Evolutionary conservation across 2,888 invertebrate species (phyloP).

Genomic region (Chymomyza fuscimana): DNA sequence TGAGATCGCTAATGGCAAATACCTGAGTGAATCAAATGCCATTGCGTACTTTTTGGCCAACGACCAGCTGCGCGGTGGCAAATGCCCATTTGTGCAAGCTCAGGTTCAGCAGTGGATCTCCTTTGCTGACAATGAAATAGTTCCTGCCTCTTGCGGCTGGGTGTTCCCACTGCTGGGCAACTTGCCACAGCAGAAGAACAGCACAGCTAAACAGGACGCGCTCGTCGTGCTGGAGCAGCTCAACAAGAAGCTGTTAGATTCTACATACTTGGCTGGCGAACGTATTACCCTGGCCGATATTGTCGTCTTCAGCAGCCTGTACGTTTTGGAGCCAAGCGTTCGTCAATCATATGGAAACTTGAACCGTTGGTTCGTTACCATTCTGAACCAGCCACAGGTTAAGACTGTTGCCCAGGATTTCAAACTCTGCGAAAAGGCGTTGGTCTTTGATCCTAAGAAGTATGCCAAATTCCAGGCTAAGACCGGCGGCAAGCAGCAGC

Average conservation of each 20-base stretch:
- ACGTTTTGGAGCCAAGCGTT: slow-evolving; percentile 85
- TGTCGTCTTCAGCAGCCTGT: slow-evolving; percentile 90
- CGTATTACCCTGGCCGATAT: slow-evolving; percentile 97
- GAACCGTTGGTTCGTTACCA: slow-evolving; percentile 95
- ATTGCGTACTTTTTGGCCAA: slow-evolving; percentile 95
- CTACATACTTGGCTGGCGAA: slow-evolving; percentile 97
- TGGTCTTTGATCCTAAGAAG: slow-evolving; percentile 90
- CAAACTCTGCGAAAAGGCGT: slow-evolving; percentile 88
- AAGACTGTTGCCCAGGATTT: slow-evolving; percentile 84
- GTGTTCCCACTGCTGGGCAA: slow-evolving; percentile 97
- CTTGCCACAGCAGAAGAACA: slow-evolving; percentile 92
- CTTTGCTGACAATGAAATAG: slow-evolving; percentile 95
- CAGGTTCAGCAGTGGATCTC: slow-evolving; percentile 96
- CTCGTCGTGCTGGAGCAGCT: slow-evolving; percentile 84
- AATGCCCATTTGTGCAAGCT: slow-evolving; percentile 86
- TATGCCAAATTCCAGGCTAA: slow-evolving; percentile 82
- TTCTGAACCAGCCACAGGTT: slow-evolving; percentile 92
- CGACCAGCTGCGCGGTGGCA: slow-evolving; percentile 89
- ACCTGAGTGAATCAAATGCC: slow-evolving; percentile 94
- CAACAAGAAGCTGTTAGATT: slow-evolving; percentile 89
- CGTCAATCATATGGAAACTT: slow-evolving; percentile 87
- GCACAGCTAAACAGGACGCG: slow-evolving; percentile 91
- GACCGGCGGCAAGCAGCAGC: slow-evolving; percentile 74
- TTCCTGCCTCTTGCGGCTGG: slow-evolving; percentile 97
- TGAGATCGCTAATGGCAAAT: slow-evolving; percentile 92